phyloP scores from a whole-genome alignment of 2,888 invertebrate genomes.

The Abrostola tripartita region DNA sequence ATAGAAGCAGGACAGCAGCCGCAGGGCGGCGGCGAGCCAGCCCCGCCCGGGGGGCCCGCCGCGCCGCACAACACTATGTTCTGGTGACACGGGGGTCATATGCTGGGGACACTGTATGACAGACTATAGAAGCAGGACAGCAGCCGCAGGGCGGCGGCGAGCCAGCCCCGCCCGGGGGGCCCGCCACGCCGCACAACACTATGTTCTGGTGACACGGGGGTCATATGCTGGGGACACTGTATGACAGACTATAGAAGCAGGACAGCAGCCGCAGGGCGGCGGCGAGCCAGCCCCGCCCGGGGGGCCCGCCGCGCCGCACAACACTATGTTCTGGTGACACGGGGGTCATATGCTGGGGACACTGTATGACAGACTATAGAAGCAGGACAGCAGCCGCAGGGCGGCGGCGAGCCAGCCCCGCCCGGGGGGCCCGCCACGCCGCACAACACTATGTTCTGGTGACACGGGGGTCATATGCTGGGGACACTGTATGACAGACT shows the following conservation, averaged over 20 bases:
- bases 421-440: slow-evolving; percentile 96
- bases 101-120: background rate
- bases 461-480: background rate
- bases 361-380: slow-evolving; percentile 86
- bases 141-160: slow-evolving; percentile 93
- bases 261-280: slow-evolving; percentile 93
- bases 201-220: slow-evolving; percentile 87
- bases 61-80: slow-evolving; percentile 93
- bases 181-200: slow-evolving; percentile 94
- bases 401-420: slow-evolving; percentile 94
- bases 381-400: slow-evolving; percentile 93
- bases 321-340: slow-evolving; percentile 90
- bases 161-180: slow-evolving; percentile 95
- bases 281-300: slow-evolving; percentile 95
- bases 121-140: slow-evolving; percentile 92
- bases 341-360: background rate
- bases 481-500: background rate
- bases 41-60: slow-evolving; percentile 96
- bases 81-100: slow-evolving; percentile 67
- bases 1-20: slow-evolving; percentile 94
- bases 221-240: background rate
- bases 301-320: slow-evolving; percentile 95
- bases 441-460: slow-evolving; percentile 92
- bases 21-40: slow-evolving; percentile 92
- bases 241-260: slow-evolving; percentile 89